Conservation (phyloP, 1,140 invertebrate species). For the Bombus consobrinus region DNA sequence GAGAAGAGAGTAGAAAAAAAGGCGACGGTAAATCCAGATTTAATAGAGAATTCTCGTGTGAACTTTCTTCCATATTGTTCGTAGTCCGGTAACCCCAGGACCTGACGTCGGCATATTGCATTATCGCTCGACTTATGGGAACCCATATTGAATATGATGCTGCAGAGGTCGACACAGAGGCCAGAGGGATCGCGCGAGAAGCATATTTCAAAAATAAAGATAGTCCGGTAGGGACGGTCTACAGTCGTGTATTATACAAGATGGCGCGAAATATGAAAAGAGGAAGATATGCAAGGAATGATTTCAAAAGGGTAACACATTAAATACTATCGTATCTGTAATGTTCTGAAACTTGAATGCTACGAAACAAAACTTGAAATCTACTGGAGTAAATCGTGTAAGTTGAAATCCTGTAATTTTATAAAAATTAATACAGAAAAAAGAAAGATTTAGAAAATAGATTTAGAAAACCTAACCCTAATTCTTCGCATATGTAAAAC, state of each 20-base stretch:
- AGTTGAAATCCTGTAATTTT: background rate
- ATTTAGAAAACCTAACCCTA: background rate
- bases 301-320: background rate
- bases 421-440: background rate
- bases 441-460: background rate
- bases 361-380: background rate
- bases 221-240: background rate
- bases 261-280: constrained; percentile 1
- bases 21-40: constrained; percentile 67
- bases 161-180: constrained; percentile 32
- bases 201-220: constrained; percentile 34
- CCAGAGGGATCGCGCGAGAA: constrained; percentile 21
- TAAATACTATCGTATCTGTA: too few relatives aligned
- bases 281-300: background rate
- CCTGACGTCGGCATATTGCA: constrained; percentile 76
- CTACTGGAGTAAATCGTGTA: background rate
- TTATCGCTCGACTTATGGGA: constrained; percentile 75
- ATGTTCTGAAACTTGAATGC: too few relatives aligned
- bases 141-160: constrained; percentile 76
- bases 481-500: background rate
- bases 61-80: constrained; percentile 39
- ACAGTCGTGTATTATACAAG: background rate
- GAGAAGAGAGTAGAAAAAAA: constrained; percentile 23
- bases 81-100: constrained; percentile 53
- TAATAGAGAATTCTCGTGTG: constrained; percentile 67